These are phyloP conservation scores for Coracias cyanogaster DNA, from an alignment of 2,797 vertebrate genomes.

Conservation along the genomic window DNA sequence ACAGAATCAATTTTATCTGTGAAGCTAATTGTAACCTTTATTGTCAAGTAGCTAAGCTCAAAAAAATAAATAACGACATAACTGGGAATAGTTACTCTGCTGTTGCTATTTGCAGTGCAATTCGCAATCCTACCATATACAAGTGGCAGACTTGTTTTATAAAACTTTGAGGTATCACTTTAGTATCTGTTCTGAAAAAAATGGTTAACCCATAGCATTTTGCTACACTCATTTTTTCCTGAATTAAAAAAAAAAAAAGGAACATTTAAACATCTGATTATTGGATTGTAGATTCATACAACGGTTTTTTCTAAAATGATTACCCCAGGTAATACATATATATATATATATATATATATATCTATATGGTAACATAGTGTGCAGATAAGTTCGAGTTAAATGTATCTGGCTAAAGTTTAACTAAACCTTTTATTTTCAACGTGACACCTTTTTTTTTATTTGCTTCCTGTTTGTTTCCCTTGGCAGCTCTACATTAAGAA, in stretches of 20 bases:
- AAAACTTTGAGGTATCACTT: neutral
- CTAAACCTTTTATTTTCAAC: neutral
- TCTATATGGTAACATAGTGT: neutral
- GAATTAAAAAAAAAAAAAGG: neutral
- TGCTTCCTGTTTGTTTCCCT: neutral
- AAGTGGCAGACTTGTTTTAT: fast-evolving
- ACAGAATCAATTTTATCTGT: neutral
- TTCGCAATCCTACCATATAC: neutral
- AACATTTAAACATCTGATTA: neutral
- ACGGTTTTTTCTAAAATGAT: neutral
- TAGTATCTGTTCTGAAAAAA: neutral
- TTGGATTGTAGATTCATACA: neutral
- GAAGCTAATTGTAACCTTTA: neutral
- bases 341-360: neutral
- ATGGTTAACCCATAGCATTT: neutral
- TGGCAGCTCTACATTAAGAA: neutral
- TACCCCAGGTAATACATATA: neutral
- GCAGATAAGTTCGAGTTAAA: neutral
- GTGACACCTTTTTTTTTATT: neutral
- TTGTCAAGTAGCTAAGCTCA: neutral
- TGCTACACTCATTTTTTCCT: neutral
- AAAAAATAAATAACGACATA: neutral
- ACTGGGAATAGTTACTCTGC: neutral
- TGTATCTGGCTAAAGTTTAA: neutral
- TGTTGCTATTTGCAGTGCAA: neutral